These are phyloP conservation scores for Paradoxurus hermaphroditus DNA, from an alignment of 2,113 vertebrate genomes.

Conservation along the genomic window DNA sequence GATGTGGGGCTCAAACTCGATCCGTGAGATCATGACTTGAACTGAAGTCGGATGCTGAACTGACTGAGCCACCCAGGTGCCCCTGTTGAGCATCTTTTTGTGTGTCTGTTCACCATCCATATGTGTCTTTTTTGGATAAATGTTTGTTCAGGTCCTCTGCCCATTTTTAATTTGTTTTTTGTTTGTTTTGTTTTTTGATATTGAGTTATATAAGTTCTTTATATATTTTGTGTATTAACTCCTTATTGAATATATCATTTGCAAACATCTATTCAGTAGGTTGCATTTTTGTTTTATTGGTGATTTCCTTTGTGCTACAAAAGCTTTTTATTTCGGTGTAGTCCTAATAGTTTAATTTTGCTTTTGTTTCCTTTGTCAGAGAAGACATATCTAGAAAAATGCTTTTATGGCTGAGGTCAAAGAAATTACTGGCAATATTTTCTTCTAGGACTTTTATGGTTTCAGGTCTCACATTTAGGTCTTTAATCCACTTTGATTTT, in stretches of 20 bases:
- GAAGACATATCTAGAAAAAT: background rate
- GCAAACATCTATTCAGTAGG: background rate
- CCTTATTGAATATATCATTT: background rate
- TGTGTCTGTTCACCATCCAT: background rate
- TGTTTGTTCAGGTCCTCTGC: background rate
- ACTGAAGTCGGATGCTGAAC: no score
- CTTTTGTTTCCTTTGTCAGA: background rate
- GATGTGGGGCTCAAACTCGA: no score
- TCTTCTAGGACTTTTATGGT: background rate
- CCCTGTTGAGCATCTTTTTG: background rate
- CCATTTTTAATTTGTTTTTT: background rate
- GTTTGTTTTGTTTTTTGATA: background rate
- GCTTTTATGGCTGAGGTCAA: background rate
- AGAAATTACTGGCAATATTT: background rate
- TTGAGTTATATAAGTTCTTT: background rate
- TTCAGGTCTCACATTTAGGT: background rate
- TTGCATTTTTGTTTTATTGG: background rate
- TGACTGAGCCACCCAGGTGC: no score
- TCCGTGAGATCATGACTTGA: no score
- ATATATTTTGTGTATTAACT: background rate
- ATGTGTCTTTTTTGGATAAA: background rate
- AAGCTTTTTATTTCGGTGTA: background rate
- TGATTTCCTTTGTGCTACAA: background rate
- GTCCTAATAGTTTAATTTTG: background rate
- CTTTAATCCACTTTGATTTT: background rate